These are phyloP conservation scores for Anser cygnoides DNA, from an alignment of 2,113 vertebrate genomes.

Conservation along the genomic window DNA sequence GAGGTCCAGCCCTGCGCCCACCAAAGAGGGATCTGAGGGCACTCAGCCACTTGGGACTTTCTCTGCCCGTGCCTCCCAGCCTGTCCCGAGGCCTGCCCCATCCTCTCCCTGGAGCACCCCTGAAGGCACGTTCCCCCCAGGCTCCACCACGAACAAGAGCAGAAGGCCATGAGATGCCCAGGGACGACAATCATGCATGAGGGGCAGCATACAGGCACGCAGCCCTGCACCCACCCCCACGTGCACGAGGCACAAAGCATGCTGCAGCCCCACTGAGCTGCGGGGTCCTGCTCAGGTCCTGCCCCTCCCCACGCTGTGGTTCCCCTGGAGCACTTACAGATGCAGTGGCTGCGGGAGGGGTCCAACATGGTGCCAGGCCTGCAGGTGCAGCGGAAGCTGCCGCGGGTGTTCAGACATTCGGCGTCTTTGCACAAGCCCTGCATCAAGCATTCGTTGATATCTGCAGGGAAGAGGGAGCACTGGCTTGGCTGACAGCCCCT, in stretches of 20 bases:
- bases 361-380: constrained; percentile 89
- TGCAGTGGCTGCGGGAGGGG: constrained; percentile 90
- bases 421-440: constrained; percentile 90
- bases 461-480: constrained; percentile 71
- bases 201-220: background rate
- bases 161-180: background rate
- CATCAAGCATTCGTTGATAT: constrained; percentile 91
- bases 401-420: constrained; percentile 91
- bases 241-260: background rate
- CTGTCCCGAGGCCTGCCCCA: background rate
- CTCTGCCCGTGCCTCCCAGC: background rate
- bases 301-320: background rate
- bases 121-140: background rate
- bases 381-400: constrained; percentile 94
- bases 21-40: background rate
- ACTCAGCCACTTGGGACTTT: background rate
- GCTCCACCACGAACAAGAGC: background rate
- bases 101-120: background rate
- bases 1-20: background rate
- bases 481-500: background rate
- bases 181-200: background rate
- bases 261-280: background rate
- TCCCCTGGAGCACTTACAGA: constrained; percentile 86
- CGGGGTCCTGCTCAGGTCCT: background rate
- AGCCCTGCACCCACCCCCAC: background rate